Base-by-base conservation (phyloP, 1,140 invertebrate genomes). In the Alviniconcha marisindica region DNA sequence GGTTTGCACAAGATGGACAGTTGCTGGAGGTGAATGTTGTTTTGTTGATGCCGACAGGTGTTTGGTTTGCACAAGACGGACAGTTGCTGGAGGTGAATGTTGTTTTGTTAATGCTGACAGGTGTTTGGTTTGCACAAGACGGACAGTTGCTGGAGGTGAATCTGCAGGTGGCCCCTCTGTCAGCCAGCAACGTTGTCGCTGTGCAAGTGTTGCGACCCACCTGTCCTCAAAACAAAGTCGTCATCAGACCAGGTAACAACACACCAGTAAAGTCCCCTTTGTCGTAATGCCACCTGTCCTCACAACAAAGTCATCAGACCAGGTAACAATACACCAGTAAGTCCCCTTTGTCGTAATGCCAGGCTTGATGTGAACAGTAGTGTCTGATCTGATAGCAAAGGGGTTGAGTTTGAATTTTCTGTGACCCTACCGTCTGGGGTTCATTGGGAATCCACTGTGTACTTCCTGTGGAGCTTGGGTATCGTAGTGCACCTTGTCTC, bases 221-320 rank as follows among this genome's bases (percentile, higher is more conserved):
- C 40, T 80, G 78, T 69, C 78, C 36, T 15, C 7, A 10, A 2
- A 38, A 40, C 7, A 63, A 80, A 4, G 40, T 10, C 3, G 31
- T 69, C 24, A 80, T 80, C 28, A 63, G 56, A 44, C 78, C 78
- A 66, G 78, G 78, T 80, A 44, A 42, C 28, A 1, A 44, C 24
- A 79, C n/a, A n/a, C n/a, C n/a, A n/a, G n/a, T n/a, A n/a, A n/a
- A n/a, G n/a, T n/a, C n/a, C n/a, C n/a, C n/a, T n/a, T n/a, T n/a
- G n/a, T n/a, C n/a, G n/a, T n/a, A n/a, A n/a, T n/a, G n/a, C 78
- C 12, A 42, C 78, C 40, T 80, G 78, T 69, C 78, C 36, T 15
- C 7, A 10, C 15, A 38, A 40, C 7, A 63, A 80, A 4, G 40
- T 10, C 24, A 80, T 80, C 28, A 63, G 56, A 44, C 78, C 78